These are phyloP conservation scores for Tetrax tetrax DNA, from an alignment of 2,113 vertebrate species.

Conservation along the genomic window DNA sequence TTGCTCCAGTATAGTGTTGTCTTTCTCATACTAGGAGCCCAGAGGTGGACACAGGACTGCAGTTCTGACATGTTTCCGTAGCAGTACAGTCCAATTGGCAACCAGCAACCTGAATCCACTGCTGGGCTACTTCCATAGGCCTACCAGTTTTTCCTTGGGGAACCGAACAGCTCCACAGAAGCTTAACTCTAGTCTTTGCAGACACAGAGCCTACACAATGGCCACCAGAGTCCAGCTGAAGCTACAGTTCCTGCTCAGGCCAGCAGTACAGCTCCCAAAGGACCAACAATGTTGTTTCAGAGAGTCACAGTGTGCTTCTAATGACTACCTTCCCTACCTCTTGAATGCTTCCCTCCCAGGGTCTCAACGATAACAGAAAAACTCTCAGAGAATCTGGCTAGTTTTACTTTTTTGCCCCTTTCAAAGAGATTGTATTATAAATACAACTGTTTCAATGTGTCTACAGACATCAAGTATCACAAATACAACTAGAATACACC, in stretches of 20 bases:
- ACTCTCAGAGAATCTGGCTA: too few species aligned
- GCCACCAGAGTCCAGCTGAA: not conserved
- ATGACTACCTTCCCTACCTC: not conserved
- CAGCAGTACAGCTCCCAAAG: not conserved
- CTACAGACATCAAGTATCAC: not conserved
- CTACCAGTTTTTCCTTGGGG: not conserved
- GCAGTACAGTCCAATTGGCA: rapidly evolving
- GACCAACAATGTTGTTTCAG: rapidly evolving
- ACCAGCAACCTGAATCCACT: not conserved
- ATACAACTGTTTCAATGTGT: not conserved
- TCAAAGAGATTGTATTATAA: not conserved
- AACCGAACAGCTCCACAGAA: not conserved
- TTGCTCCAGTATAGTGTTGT: rapidly evolving
- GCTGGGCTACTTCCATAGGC: not conserved
- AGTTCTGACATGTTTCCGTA: not conserved
- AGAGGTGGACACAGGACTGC: not conserved
- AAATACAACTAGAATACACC: not conserved
- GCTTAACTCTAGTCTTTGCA: not conserved
- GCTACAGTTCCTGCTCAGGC: not conserved
- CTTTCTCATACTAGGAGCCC: not conserved
- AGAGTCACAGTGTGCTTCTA: not conserved
- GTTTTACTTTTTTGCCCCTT: not conserved
- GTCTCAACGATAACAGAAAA: not conserved
- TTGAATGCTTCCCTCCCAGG: rapidly evolving
- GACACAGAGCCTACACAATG: rapidly evolving